A percentile compares a stretch with the other conserved stretches of the same genome.
Evolutionary conservation across 1,140 invertebrate species (phyloP).

Genomic region (Cheumatopsyche charites): DNA sequence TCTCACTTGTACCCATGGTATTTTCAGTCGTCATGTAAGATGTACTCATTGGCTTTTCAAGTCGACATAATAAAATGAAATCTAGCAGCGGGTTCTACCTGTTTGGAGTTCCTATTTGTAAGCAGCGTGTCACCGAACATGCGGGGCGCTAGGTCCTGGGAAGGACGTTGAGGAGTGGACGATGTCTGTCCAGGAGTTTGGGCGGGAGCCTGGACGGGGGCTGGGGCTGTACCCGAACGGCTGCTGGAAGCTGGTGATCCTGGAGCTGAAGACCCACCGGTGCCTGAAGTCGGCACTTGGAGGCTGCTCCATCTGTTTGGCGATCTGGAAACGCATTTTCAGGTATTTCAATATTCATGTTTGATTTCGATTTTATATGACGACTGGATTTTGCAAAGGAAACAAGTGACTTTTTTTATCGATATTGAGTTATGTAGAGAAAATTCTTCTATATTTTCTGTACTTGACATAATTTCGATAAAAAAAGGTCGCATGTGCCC

Average conservation of each 20-base stretch:
- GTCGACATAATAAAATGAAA: too few species aligned
- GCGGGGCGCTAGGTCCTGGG: slow-evolving; percentile 55
- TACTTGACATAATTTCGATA: too few species aligned
- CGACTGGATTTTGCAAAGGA: too few species aligned
- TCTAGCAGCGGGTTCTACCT: slow-evolving; percentile 53
- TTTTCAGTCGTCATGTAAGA: too few species aligned
- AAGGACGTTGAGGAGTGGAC: slow-evolving; percentile 48
- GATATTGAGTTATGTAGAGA: too few species aligned
- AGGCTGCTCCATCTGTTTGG: slow-evolving; percentile 56
- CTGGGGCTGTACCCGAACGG: slow-evolving; percentile 42
- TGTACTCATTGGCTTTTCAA: too few species aligned
- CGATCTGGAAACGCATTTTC: slow-evolving; percentile 49
- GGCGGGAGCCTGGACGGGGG: slow-evolving; percentile 45
- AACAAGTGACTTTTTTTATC: too few species aligned
- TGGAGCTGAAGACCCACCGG: slow-evolving; percentile 34
- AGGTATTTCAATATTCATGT: too few species aligned
- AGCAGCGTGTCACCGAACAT: slow-evolving; percentile 67
- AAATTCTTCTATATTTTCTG: too few species aligned
- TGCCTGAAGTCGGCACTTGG: slow-evolving; percentile 38
- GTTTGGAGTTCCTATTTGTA: slow-evolving; percentile 58
- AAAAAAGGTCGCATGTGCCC: too few species aligned
- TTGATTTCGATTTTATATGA: too few species aligned
- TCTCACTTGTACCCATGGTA: too few species aligned
- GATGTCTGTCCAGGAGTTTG: slow-evolving; percentile 51
- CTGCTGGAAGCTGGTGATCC: slow-evolving; percentile 44